Evolutionary conservation across 2,888 invertebrate genomes (phyloP), one percentile per base, ranked within the genome.

Genomic region (Metallyticus violacea): DNA sequence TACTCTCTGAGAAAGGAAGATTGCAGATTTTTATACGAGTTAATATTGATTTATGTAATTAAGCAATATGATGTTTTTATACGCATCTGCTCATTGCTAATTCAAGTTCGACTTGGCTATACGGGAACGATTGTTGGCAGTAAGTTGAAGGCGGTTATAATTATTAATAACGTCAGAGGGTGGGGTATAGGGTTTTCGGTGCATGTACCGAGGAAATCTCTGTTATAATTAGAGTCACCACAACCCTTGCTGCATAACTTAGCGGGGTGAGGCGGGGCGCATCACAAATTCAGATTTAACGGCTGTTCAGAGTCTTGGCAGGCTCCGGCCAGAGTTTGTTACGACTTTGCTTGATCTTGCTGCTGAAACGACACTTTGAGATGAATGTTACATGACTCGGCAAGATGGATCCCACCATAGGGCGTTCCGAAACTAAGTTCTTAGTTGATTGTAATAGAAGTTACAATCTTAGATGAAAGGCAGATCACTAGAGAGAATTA

Each of bases 231-330:
- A 81, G 29, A 81, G 81, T 81, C 81, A 81, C 81, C 30, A 30
- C 81, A 81, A 81, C 29, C 80, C 77, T 79, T 86, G 81, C 79
- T 86, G 86, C 86, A 86, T 86, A 86, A 86, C 86, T 86, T 86
- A 86, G 77, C 86, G 29, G 29, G 28, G 83, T 83, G 30, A 30
- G 30, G 30, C 30, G 40, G 40, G 40, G 40, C 86, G 62, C 86
- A 90, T 91, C 90, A 91, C 90, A 90, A 90, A 91, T 91, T 91
- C 90, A 91, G 90, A 90, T 90, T 90, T 90, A 90, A 90, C 90
- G 89, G 90, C 89, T 89, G 89, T 89, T 89, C 88, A 88, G 90
- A 89, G 90, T 89, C 89, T 89, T 89, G 87, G 89, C 86, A 30
- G 81, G 30, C 30, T 81, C 30, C 30, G 81, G 81, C 81, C 89